Evolutionary conservation across 2,797 vertebrate species (phyloP).

Genomic region (Rhinatrema bivittatum): DNA sequence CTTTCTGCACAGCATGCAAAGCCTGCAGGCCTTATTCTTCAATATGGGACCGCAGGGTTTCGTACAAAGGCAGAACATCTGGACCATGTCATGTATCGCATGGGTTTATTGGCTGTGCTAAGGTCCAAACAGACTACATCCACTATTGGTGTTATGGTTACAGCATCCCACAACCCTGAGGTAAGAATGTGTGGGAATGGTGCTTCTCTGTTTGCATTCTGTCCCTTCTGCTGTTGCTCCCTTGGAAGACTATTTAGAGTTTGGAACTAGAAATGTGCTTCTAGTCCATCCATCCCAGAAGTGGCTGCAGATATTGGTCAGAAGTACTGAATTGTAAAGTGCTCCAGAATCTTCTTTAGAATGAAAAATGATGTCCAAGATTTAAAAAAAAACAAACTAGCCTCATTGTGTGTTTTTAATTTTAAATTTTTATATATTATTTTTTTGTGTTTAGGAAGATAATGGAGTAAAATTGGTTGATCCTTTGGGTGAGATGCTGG

Average conservation of each 20-base stretch:
- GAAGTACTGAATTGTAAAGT: no score
- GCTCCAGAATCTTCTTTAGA: no score
- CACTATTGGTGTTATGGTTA: slow-evolving; percentile 91
- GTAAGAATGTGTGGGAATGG: slow-evolving; percentile 72
- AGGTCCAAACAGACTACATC: slow-evolving; percentile 71
- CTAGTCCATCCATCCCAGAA: no score
- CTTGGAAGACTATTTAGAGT: no score
- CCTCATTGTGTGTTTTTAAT: no score
- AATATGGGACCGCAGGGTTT: slow-evolving; percentile 92
- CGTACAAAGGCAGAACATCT: slow-evolving; percentile 66
- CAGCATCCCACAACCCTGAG: slow-evolving; percentile 95
- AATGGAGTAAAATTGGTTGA: slow-evolving; percentile 92
- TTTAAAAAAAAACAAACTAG: no score
- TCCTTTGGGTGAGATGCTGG: slow-evolving; percentile 91
- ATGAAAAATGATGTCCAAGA: no score
- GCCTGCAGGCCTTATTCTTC: slow-evolving; percentile 64
- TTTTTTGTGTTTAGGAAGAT: slow-evolving; percentile 69
- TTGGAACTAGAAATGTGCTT: no score
- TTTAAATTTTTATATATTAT: no score
- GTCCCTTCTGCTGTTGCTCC: no score
- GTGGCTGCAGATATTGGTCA: no score
- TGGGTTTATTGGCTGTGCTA: slow-evolving; percentile 80
- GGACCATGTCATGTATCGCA: slow-evolving; percentile 88
- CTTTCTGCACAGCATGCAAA: slow-evolving; percentile 63
- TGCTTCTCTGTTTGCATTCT: not conserved